A percentile compares a stretch with the other conserved stretches of the same genome.
phyloP scores from a whole-genome alignment of 2,888 invertebrate species.

The Suillia variegata region DNA sequence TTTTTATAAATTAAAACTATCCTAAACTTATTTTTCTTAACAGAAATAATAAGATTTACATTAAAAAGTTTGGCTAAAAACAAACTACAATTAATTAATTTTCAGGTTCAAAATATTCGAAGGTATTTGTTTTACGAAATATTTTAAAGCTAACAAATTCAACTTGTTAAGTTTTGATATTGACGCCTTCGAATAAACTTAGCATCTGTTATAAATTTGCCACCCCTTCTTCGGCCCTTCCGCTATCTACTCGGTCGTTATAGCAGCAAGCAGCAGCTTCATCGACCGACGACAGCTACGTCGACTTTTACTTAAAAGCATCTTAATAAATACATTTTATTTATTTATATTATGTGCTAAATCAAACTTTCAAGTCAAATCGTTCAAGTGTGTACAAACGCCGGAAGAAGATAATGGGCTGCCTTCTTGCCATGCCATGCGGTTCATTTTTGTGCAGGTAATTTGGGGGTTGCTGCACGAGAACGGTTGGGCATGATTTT shows the following conservation, averaged over 20 bases:
- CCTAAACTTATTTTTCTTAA: too few species aligned
- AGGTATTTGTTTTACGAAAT: too few species aligned
- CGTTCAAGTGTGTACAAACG: slow-evolving; percentile 33
- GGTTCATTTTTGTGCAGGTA: slow-evolving; percentile 8
- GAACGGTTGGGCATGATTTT: too few species aligned
- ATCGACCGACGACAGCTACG: background rate
- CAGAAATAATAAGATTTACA: too few species aligned
- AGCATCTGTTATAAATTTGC: slow-evolving; percentile 15
- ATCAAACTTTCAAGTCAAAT: slow-evolving; percentile 48
- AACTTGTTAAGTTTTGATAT: too few species aligned
- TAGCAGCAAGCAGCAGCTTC: background rate
- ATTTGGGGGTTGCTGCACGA: slow-evolving; percentile 22
- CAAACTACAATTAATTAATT: too few species aligned
- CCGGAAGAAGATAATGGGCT: slow-evolving; percentile 31
- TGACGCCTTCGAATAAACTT: background rate
- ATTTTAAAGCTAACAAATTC: too few species aligned
- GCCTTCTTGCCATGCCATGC: slow-evolving; percentile 6
- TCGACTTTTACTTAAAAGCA: slow-evolving; percentile 45
- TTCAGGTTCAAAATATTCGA: too few species aligned
- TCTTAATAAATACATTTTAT: slow-evolving; percentile 50
- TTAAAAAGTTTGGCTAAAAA: too few species aligned
- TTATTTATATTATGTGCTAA: slow-evolving; percentile 51
- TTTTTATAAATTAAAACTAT: too few species aligned
- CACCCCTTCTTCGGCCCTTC: background rate
- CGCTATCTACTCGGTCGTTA: background rate